phyloP scores from a whole-genome alignment of 2,888 invertebrate species.

The Parascotia fuliginaria region DNA sequence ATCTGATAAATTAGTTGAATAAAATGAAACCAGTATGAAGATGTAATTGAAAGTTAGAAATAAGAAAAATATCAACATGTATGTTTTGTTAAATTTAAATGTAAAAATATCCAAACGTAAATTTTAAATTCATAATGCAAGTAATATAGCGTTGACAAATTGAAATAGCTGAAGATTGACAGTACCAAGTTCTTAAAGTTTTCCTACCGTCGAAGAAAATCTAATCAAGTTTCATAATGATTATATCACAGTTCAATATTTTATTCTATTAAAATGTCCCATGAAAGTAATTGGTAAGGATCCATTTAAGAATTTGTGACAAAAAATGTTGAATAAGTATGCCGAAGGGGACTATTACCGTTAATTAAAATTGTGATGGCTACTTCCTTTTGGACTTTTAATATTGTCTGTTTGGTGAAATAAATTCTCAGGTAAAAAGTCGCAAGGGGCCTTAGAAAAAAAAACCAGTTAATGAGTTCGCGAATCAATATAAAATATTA shows the following conservation, averaged over 20 bases:
- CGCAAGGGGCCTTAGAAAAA: not conserved
- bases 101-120: too few species aligned
- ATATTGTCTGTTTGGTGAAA: slow-evolving; percentile 13
- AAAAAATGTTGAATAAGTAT: slow-evolving; percentile 24
- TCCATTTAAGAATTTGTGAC: slow-evolving; percentile 14
- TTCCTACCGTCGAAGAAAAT: not conserved
- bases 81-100: too few species aligned
- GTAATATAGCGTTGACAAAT: too few species aligned
- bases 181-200: too few species aligned
- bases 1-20: too few species aligned
- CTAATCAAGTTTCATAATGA: not conserved
- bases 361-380: slow-evolving; percentile 26
- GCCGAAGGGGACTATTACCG: slow-evolving; percentile 22
- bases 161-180: too few species aligned
- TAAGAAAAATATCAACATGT: too few species aligned
- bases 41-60: too few species aligned
- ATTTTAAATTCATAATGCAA: too few species aligned
- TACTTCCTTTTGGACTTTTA: slow-evolving; percentile 12
- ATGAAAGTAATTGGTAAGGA: slow-evolving; percentile 17
- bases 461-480: slow-evolving; percentile 4
- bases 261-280: slow-evolving; percentile 11
- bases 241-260: slow-evolving; percentile 10
- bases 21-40: too few species aligned
- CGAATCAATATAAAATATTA: slow-evolving; percentile 10
- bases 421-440: slow-evolving; percentile 12